Evolutionary conservation across 2,113 vertebrate species (phyloP).

Genomic region (Reinhardtius hippoglossoides): DNA sequence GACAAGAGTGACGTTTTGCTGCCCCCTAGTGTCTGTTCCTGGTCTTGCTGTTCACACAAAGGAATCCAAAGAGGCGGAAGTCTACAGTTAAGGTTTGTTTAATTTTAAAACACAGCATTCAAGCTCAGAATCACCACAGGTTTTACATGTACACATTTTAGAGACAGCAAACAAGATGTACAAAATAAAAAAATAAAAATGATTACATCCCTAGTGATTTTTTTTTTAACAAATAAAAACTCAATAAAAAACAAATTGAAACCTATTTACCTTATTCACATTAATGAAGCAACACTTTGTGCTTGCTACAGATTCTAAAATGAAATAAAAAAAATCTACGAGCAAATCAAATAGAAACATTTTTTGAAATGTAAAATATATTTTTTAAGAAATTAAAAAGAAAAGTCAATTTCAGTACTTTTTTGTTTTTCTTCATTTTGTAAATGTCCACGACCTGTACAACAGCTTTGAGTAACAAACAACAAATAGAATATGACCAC

Average conservation of each 20-base stretch:
- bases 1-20: slow-evolving; percentile 39
- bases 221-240: slow-evolving; percentile 46
- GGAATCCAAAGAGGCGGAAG: neutral
- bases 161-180: slow-evolving; percentile 83
- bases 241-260: slow-evolving; percentile 58
- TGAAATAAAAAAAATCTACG: slow-evolving; percentile 30
- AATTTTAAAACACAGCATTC: slow-evolving; percentile 96
- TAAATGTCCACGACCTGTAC: slow-evolving; percentile 73
- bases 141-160: slow-evolving; percentile 89
- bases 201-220: slow-evolving; percentile 70
- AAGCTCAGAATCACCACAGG: slow-evolving; percentile 94
- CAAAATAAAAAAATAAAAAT: slow-evolving; percentile 38
- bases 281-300: slow-evolving; percentile 71
- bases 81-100: slow-evolving; percentile 77
- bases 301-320: slow-evolving; percentile 64
- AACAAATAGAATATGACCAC: slow-evolving; percentile 64
- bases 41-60: neutral
- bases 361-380: slow-evolving; percentile 28
- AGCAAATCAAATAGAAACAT: slow-evolving; percentile 45
- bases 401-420: slow-evolving; percentile 41
- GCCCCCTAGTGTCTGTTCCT: slow-evolving; percentile 60
- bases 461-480: slow-evolving; percentile 66
- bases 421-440: slow-evolving; percentile 55
- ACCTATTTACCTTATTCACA: slow-evolving; percentile 81
- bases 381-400: slow-evolving; percentile 25